phyloP scores from a whole-genome alignment of 2,888 invertebrate genomes.

The Sesamia inferens region DNA sequence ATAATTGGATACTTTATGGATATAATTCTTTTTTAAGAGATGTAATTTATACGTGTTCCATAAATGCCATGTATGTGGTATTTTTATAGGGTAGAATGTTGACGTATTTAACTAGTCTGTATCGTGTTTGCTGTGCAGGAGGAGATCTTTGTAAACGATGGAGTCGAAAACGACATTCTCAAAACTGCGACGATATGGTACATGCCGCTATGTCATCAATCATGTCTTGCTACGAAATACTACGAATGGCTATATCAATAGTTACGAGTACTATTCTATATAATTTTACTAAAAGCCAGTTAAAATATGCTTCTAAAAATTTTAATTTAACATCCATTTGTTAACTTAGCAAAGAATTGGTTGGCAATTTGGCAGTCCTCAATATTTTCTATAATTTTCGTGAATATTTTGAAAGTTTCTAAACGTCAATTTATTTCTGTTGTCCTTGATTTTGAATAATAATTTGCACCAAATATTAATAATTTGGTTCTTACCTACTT shows the following conservation, averaged over 20 bases:
- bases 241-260: neutral
- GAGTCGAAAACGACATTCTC: neutral
- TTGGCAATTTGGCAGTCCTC: neutral
- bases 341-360: neutral
- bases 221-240: neutral
- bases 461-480: too few species aligned
- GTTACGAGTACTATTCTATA: neutral
- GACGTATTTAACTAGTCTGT: too few species aligned
- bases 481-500: too few species aligned
- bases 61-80: neutral
- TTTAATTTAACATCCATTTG: neutral
- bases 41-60: neutral
- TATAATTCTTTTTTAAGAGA: neutral
- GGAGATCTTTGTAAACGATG: neutral
- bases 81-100: too few species aligned
- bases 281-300: neutral
- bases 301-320: neutral
- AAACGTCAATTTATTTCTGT: neutral
- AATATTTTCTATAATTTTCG: neutral
- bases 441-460: neutral
- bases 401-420: neutral
- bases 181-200: too few species aligned
- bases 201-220: neutral
- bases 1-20: neutral
- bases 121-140: neutral